Percentiles rank a stretch among this genome's conserved stretches.
These are phyloP conservation scores for Halictus quadricinctus DNA, from an alignment of 2,888 invertebrate species.

Conservation along the genomic window DNA sequence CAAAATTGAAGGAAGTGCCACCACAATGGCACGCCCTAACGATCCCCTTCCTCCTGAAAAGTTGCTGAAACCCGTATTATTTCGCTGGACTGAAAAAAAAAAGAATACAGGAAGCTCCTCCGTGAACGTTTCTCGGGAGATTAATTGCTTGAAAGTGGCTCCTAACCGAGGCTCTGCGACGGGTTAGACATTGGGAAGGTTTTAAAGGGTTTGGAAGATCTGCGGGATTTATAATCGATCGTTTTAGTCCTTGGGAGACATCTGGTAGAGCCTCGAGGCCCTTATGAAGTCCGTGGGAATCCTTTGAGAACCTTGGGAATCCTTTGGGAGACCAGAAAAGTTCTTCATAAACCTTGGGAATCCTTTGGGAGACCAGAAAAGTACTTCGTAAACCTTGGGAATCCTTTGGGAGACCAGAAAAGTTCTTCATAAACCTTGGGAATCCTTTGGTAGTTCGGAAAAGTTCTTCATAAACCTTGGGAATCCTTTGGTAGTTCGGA, in stretches of 20 bases:
- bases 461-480: not conserved
- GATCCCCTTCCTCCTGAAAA: not conserved
- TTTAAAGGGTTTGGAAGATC: not conserved
- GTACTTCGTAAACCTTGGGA: too few relatives aligned
- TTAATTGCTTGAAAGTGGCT: not conserved
- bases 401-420: not conserved
- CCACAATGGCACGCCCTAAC: not conserved
- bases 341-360: too few relatives aligned
- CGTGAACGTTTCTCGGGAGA: not conserved
- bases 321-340: too few relatives aligned
- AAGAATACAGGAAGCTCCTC: not conserved
- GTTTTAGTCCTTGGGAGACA: too few relatives aligned
- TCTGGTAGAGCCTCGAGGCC: too few relatives aligned
- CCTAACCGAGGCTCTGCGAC: not conserved
- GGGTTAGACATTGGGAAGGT: not conserved
- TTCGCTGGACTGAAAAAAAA: not conserved
- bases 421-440: not conserved
- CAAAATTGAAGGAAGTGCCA: constrained; percentile 7
- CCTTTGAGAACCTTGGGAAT: too few relatives aligned
- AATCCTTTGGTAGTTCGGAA: not conserved
- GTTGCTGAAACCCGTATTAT: not conserved
- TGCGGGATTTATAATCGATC: too few relatives aligned
- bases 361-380: not conserved
- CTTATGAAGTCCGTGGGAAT: too few relatives aligned
- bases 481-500: too few relatives aligned